These are phyloP conservation scores for Condylostylus longicornis DNA, from an alignment of 1,140 invertebrate species.

Conservation along the genomic window DNA sequence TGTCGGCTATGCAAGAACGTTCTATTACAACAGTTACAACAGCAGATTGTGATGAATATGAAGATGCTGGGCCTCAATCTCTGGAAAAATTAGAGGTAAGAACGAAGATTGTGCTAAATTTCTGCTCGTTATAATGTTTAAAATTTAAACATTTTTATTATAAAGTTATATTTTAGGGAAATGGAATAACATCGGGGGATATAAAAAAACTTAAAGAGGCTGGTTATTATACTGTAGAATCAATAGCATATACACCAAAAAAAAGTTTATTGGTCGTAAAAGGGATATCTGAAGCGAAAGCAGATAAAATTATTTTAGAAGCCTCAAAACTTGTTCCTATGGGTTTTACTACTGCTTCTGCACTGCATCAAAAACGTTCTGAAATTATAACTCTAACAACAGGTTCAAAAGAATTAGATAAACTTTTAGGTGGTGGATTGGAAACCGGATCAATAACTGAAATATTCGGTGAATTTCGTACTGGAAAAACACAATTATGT, in stretches of 20 bases:
- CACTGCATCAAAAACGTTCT: conserved; percentile 84
- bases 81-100: conserved; percentile 19
- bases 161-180: conserved; percentile 19
- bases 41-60: conserved; percentile 20
- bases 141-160: no score
- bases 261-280: conserved; percentile 82
- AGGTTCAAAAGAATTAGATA: conserved; percentile 87
- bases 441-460: conserved; percentile 99
- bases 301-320: conserved; percentile 86
- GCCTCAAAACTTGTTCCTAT: conserved; percentile 88
- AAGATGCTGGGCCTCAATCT: conserved; percentile 18
- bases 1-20: not conserved
- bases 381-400: conserved; percentile 83
- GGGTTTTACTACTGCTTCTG: conserved; percentile 95
- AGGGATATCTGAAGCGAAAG: conserved; percentile 95
- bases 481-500: conserved; percentile 95
- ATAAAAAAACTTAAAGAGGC: conserved; percentile 88
- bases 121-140: no score
- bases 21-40: conserved; percentile 9
- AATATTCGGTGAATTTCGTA: conserved; percentile 96
- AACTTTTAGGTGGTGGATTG: conserved; percentile 87
- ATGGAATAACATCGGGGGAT: conserved; percentile 78
- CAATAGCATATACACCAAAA: conserved; percentile 87
- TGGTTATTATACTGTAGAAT: conserved; percentile 89
- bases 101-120: no score